phyloP scores from a whole-genome alignment of 2,113 vertebrate species.

The Alouatta palliata region DNA sequence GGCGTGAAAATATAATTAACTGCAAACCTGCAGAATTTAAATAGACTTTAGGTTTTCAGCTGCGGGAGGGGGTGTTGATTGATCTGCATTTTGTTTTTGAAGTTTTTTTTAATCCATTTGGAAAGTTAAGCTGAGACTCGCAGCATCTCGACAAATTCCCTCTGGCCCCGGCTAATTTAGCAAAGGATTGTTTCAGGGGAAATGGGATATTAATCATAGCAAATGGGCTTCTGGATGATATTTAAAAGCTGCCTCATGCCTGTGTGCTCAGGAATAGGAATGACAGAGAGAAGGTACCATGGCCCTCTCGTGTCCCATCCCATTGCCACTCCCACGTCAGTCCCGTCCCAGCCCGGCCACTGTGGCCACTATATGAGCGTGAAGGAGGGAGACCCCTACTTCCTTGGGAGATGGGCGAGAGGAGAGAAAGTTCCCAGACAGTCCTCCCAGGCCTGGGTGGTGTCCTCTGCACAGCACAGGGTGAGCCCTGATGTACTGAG shows the following conservation, averaged over 20 bases:
- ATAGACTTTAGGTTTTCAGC: slow-evolving; percentile 79
- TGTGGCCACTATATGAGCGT: not conserved
- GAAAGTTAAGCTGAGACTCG: slow-evolving; percentile 82
- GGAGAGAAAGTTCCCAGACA: too few relatives aligned
- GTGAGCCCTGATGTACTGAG: not conserved
- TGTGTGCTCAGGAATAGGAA: slow-evolving; percentile 49
- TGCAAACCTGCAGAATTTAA: slow-evolving; percentile 84
- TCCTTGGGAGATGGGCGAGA: not conserved
- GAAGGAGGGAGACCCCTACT: not conserved
- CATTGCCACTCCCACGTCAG: fast-evolving
- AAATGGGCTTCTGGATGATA: slow-evolving; percentile 87
- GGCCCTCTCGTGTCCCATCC: not conserved
- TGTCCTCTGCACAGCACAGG: not conserved
- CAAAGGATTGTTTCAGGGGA: slow-evolving; percentile 83
- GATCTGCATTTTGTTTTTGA: slow-evolving; percentile 76
- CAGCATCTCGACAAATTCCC: slow-evolving; percentile 82
- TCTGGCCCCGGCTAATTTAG: slow-evolving; percentile 86
- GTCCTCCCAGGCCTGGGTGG: not conserved
- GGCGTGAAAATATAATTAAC: slow-evolving; percentile 87
- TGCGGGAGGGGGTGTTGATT: slow-evolving; percentile 73
- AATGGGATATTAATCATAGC: slow-evolving; percentile 88
- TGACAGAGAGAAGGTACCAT: not conserved
- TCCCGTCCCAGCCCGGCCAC: not conserved
- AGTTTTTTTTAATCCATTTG: slow-evolving; percentile 70
- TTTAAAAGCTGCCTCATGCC: slow-evolving; percentile 83